Base-by-base conservation (phyloP, 2,113 vertebrate species). In the Cervus canadensis region DNA sequence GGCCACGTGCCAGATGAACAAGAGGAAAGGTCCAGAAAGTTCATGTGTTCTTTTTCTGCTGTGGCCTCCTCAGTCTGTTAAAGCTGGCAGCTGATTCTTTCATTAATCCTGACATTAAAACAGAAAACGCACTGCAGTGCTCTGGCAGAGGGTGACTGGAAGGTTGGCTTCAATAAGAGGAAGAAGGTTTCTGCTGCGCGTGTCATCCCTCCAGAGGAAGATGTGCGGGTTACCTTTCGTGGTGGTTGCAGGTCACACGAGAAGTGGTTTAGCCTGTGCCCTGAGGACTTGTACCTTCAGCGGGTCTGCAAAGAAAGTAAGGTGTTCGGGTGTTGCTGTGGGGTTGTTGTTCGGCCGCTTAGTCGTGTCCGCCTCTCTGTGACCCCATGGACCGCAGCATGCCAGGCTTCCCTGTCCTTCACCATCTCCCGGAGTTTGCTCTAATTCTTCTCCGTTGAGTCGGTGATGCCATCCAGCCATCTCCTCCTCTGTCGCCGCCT, bases 11-110 rank as follows among this genome's bases (percentile, higher is more conserved):
- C 56, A 36, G 57, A 36, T 45, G 57, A 79, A 81, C 59, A 57
- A 85, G 94, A 92, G 78, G 84, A 94, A 62, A 95, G n/a, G 17
- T 95, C 28, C 74, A 82, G 85, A 85, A 87, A 23, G 50, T 87
- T n/a, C 48, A 23, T 25, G 25, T 71, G 25, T 76, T 83, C 30
- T 54, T 19, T 54, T 52, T 86, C 59, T 30, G 16, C 36, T 60
- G 54, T 45, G 54, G n/a, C 78, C 54, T 89, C 89, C 30, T 25
- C 36, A 19, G 81, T 48, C 78, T 85, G 21, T 90, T 93, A 89
- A 88, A 89, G 60, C 62, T 62, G 83, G 62, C 43, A 95, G 56
- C 71, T 79, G n/a, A 14, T 33, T 78, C 79, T 83, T 97, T 82
- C 94, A 81, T 94, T 87, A 95, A 76, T 62, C 83, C 17, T 62